phyloP scores from a whole-genome alignment of 2,888 invertebrate genomes.

The Microctonus brassicae region DNA sequence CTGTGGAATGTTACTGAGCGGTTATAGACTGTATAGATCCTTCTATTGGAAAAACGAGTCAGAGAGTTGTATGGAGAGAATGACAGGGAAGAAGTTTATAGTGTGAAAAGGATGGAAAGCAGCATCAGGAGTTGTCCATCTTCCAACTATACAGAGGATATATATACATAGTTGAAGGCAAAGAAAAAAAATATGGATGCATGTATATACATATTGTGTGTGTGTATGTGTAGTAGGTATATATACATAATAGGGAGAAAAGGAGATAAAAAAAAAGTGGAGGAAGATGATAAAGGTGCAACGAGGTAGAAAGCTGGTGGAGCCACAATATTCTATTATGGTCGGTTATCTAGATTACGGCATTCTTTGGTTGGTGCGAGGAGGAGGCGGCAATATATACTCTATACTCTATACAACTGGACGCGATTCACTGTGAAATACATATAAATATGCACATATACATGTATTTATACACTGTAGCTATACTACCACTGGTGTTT shows the following conservation, averaged over 20 bases:
- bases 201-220: background rate
- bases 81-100: conserved; percentile 11
- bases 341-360: conserved; percentile 68
- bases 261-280: conserved; percentile 11
- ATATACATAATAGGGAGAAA: background rate
- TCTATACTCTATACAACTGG: conserved; percentile 21
- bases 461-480: background rate
- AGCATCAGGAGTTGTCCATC: background rate
- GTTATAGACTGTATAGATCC: background rate
- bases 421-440: conserved; percentile 31
- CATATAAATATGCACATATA: conserved; percentile 2
- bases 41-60: background rate
- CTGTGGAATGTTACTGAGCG: conserved; percentile 8
- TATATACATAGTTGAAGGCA: background rate
- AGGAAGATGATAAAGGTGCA: conserved; percentile 49
- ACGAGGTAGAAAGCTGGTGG: conserved; percentile 63
- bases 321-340: conserved; percentile 65
- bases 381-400: background rate
- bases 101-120: conserved; percentile 24
- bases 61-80: background rate
- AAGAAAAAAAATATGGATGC: background rate
- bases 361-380: conserved; percentile 57
- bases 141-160: background rate
- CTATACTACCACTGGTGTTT: background rate
- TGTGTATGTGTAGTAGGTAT: background rate